phyloP scores from a whole-genome alignment of 2,888 invertebrate species.

The Orchesella flavescens region DNA sequence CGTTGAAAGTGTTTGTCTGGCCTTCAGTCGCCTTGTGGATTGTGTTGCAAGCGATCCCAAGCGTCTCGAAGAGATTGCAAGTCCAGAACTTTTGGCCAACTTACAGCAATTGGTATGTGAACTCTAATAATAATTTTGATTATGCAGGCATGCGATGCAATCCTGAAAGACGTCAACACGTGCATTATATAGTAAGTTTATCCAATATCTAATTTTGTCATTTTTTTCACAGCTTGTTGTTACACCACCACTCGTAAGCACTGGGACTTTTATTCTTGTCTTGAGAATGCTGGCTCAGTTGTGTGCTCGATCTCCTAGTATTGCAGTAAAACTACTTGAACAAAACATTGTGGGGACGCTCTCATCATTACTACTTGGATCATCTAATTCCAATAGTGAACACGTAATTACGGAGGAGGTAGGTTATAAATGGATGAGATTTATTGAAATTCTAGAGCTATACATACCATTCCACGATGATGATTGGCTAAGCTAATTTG shows the following conservation, averaged over 20 bases:
- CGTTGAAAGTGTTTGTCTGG: constrained; percentile 96
- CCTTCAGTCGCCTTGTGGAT: constrained; percentile 96
- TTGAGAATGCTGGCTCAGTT: constrained; percentile 96
- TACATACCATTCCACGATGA: not conserved
- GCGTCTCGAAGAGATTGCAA: constrained; percentile 94
- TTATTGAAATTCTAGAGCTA: not conserved
- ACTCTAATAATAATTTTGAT: no score
- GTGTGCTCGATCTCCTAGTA: constrained; percentile 95
- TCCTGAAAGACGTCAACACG: no score
- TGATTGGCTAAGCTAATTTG: not conserved
- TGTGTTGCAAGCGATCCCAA: constrained; percentile 94
- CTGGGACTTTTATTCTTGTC: constrained; percentile 96
- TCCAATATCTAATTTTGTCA: constrained; percentile 2
- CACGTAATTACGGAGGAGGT: constrained; percentile 62
- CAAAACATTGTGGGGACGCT: constrained; percentile 97
- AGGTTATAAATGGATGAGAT: not conserved
- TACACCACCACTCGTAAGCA: constrained; percentile 95
- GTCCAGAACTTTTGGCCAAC: constrained; percentile 91
- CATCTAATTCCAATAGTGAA: constrained; percentile 78
- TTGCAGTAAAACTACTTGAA: constrained; percentile 91
- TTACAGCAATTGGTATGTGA: constrained; percentile 86
- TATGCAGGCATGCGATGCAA: no score
- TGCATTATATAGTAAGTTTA: not conserved
- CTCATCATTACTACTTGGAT: constrained; percentile 94
- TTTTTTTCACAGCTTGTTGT: constrained; percentile 82